Base-by-base conservation (phyloP, 2,888 invertebrate genomes). In the Bellardia bayeri region DNA sequence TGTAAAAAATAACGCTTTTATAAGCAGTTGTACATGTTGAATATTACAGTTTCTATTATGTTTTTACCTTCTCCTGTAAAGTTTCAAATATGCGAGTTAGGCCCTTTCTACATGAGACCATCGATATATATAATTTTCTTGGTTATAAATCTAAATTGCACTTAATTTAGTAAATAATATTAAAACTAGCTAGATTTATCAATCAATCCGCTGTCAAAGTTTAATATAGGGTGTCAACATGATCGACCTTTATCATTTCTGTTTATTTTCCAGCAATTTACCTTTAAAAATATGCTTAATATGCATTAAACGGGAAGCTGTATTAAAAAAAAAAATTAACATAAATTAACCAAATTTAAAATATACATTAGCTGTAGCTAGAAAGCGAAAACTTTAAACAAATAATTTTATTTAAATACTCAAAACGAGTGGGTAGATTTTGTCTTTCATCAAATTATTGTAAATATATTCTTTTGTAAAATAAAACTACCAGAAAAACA, bases 271-370 rank as follows among this genome's bases (percentile, higher is more conserved):
- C 23, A 9, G 3, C 14, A 49, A 54, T 42, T 64, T 45, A 2
- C 2, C 51, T 51, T 51, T 13, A 72, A 64, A 45, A 33, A 51
- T 54, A 42, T 37, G 37, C 30, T 23, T 45, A 33, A 63, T 9
- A 63, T 11, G 23, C 23, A 6, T 42, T 30, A 82, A 82, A 75
- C 64, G 79, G 30, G 69, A 82, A 86, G 82, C 86, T 75, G 64
- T 71, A 75, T 56, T 8, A 45, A 68, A 33, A 51, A 58, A 66
- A n/a, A 23, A 23, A 23, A 23, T 75, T 63, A 64, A 72, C 69
- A 86, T 80, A 72, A 82, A 83, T 82, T 75, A 56, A 63, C n/a
- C 3, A 58, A 66, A 58, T 13, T 37, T 58, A 66, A 56, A 64
- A 71, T 45, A n/a, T 8, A 16, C 23, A 40, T 13, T 75, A 85